Evolutionary conservation across 1,140 invertebrate genomes (phyloP).

Genomic region (Zeugodacus cucurbitae): DNA sequence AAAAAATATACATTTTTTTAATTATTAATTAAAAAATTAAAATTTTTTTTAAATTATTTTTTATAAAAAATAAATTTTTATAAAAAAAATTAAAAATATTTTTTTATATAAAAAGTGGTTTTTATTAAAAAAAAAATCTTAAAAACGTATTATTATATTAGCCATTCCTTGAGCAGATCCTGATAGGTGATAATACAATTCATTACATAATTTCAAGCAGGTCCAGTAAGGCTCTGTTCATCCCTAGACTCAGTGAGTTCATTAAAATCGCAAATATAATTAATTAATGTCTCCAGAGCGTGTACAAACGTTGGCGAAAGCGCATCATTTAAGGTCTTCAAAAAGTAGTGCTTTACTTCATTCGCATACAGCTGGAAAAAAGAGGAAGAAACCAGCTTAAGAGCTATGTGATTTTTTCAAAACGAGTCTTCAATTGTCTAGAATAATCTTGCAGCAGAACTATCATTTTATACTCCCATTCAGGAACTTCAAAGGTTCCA

Average conservation of each 20-base stretch:
- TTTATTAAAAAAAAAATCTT: too few relatives aligned
- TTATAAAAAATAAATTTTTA: too few relatives aligned
- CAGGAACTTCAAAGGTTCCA: too few relatives aligned
- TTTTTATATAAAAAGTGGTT: too few relatives aligned
- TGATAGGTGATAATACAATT: neutral
- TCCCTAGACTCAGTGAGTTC: neutral
- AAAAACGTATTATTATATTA: neutral
- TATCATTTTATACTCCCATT: too few relatives aligned
- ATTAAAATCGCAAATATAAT: neutral
- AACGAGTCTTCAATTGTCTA: neutral
- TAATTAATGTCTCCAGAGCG: constrained; percentile 45
- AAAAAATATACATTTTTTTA: too few relatives aligned
- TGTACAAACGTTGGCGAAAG: constrained; percentile 50
- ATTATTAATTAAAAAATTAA: too few relatives aligned
- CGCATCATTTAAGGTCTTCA: constrained; percentile 45
- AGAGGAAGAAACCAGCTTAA: too few relatives aligned
- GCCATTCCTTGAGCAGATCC: neutral
- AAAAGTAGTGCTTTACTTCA: constrained; percentile 46
- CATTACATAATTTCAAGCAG: neutral
- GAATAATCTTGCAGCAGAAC: too few relatives aligned
- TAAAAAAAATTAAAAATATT: too few relatives aligned
- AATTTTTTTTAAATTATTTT: too few relatives aligned
- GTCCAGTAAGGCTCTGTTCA: neutral
- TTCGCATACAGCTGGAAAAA: constrained; percentile 46
- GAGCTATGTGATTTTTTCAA: too few relatives aligned